These are phyloP conservation scores for Phania funesta DNA, from an alignment of 2,888 invertebrate genomes.

Conservation along the genomic window DNA sequence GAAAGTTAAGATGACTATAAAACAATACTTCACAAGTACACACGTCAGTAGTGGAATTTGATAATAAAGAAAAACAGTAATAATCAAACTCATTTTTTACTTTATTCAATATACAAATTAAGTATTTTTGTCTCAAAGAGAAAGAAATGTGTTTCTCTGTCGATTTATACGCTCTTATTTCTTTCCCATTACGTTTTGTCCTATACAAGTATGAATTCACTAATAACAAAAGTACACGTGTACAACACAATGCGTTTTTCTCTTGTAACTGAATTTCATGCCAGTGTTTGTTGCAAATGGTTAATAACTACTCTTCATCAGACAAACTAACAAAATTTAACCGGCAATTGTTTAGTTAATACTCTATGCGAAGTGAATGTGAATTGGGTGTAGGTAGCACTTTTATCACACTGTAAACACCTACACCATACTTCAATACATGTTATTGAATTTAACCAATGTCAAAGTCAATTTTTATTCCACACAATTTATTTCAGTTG, in stretches of 20 bases:
- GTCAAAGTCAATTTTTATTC: constrained; percentile 48
- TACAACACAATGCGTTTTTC: constrained; percentile 37
- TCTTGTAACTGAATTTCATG: neutral
- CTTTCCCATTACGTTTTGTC: constrained; percentile 2
- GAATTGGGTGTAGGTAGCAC: neutral
- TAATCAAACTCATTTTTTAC: too few species aligned
- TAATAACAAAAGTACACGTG: constrained; percentile 67
- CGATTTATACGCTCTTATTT: constrained; percentile 13
- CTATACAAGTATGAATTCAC: neutral
- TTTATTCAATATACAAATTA: neutral
- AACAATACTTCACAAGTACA: too few species aligned
- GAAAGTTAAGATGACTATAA: too few species aligned
- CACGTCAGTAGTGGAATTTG: too few species aligned
- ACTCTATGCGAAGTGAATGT: too few species aligned
- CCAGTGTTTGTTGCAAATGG: neutral
- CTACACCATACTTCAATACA: neutral
- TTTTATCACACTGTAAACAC: neutral
- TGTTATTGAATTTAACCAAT: constrained; percentile 27
- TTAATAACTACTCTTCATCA: too few species aligned
- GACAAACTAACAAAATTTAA: too few species aligned
- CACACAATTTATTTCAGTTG: constrained; percentile 53
- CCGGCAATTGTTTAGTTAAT: too few species aligned
- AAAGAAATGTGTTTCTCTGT: neutral
- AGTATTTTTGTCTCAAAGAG: neutral
- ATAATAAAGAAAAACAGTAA: too few species aligned